Base-by-base conservation (phyloP, 2,888 invertebrate genomes). In the Ormyrus thymus region DNA sequence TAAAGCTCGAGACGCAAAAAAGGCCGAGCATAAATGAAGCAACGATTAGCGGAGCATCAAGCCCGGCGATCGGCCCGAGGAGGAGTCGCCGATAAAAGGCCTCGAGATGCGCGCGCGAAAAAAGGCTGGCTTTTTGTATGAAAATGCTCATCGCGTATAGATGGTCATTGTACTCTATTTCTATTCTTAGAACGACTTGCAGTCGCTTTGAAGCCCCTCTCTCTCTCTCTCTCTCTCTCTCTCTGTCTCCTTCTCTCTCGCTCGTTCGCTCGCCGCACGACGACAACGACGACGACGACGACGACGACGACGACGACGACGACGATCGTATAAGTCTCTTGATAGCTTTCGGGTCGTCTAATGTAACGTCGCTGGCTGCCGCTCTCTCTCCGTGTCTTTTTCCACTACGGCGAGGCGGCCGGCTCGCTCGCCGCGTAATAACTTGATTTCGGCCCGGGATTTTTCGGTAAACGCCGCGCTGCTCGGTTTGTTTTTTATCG, bases 141-240 rank as follows among this genome's bases (percentile, higher is more conserved):
- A 75, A 81, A 75, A 77, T 77, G 65, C 73, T 76, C 80, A 59
- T 74, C 65, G 77, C 74, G 69, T 72, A 69, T 68, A 72, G 69
- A 79, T 82, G 82, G 81, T 82, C 82, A 82, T 82, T 82, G 81
- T 82, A 82, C 82, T 81, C 81, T 81, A 81, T 79, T 82, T 82
- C 82, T 82, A 82, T 82, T 82, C 82, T 82, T 82, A 80, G 82
- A 81, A 79, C 70, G 73, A 74, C 82, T 81, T 74, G 79, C 76
- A 77, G 76, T 80, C 77, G 61, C 78, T 65, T 70, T 77, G 71
- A 66, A 72, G 61, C 62, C 66, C 56, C 15, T 56, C 74, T 58
- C 53, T 46, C 51, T 76, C 58, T 48, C 50, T 56, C 48, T 71
- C 43, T 45, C 77, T 71, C 53, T 53, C 43, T 51, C 59, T 53